Base-by-base conservation (phyloP, 2,888 invertebrate species). In the Cylindroiulus punctatus region DNA sequence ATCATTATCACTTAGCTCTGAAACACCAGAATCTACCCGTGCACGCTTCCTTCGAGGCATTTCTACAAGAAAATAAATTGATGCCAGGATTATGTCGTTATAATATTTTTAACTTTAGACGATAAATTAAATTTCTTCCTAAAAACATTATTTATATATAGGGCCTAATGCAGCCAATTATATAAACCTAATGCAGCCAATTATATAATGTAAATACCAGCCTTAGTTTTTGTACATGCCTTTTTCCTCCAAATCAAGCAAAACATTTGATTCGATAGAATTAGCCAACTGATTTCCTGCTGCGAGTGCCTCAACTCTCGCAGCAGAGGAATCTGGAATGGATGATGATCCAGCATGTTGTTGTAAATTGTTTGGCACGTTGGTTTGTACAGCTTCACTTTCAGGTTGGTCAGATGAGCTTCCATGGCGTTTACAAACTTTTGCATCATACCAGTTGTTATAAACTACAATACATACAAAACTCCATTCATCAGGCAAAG, bases 1-100 rank as follows among this genome's bases (percentile, higher is more conserved):
- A 84, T 84, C 52, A 30, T 84, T 84, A 47, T 84, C 44, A 84
- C 32, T 84, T 83, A 40, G 83, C n/a, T 40, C 83, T 14, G 76
- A 76, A 76, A 14, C 26, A 76, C 26, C 76, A 14, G 76, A 76
- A 76, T 76, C 76, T 30, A 76, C 3, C 0, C 76, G 30, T 10
- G 76, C 76, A 30, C 76, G 76, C 76, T 76, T 76, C 2, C 8
- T 76, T 14, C 30, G 7, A 12, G 76, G 76, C 76, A 76, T 76
- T 14, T 76, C 76, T 76, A 42, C 3, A 14, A 26, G 0, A 83
- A 83, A 83, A 83, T 22, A 1, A 22, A 52, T n/a, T n/a, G n/a
- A n/a, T n/a, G n/a, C n/a, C n/a, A n/a, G n/a, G n/a, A n/a, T n/a
- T n/a, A n/a, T n/a, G n/a, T n/a, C n/a, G n/a, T n/a, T n/a, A n/a